Evolutionary conservation across 2,797 vertebrate species (phyloP).

Genomic region (Cryptoprocta ferox): DNA sequence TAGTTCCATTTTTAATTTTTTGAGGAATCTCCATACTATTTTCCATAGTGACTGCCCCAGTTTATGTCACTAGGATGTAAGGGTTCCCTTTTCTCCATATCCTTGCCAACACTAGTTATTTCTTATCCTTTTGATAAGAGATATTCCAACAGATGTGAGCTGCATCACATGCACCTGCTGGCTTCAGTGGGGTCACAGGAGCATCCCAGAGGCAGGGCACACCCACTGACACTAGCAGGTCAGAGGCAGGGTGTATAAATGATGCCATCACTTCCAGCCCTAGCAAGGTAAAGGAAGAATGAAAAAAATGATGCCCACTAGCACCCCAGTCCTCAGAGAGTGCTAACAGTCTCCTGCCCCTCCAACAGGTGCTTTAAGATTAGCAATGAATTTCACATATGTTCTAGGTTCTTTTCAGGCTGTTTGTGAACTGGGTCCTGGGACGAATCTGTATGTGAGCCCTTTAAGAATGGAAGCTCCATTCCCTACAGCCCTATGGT

Average conservation of each 20-base stretch:
- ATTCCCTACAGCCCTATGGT: neutral
- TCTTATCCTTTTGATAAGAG: neutral
- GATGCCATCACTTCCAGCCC: neutral
- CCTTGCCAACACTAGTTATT: neutral
- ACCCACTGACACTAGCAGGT: neutral
- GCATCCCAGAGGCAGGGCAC: neutral
- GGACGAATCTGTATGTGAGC: neutral
- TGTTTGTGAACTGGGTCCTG: neutral
- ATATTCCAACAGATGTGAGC: neutral
- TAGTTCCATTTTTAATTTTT: neutral
- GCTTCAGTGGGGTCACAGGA: neutral
- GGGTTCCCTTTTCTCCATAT: neutral
- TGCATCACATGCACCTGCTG: neutral
- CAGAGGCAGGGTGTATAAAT: neutral
- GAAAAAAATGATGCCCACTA: neutral
- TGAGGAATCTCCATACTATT: neutral
- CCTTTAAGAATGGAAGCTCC: neutral
- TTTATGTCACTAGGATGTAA: neutral
- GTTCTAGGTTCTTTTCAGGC: neutral
- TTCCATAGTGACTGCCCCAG: too few species aligned
- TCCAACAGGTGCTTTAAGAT: neutral
- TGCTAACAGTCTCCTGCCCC: neutral
- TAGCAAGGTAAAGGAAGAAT: neutral
- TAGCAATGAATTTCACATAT: neutral
- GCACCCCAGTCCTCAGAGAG: neutral